Conservation (phyloP, 2,888 invertebrate genomes). For the Conistra vaccinii region DNA sequence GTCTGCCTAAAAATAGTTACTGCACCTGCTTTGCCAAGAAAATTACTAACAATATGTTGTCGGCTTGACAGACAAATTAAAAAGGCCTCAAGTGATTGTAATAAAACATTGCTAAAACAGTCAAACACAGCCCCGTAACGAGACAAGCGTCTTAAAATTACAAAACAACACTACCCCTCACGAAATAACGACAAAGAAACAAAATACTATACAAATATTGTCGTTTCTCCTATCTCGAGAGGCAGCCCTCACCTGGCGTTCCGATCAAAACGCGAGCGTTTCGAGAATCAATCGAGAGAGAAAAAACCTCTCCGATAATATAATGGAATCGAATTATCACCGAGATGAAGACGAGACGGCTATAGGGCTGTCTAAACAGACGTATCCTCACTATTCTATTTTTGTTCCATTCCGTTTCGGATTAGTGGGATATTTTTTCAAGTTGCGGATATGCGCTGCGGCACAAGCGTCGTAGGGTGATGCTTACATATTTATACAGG, state of each 20-base stretch:
- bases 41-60: too few relatives aligned
- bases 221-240: constrained; percentile 63
- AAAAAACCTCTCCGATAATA: constrained; percentile 83
- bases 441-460: constrained; percentile 32
- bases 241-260: constrained; percentile 75
- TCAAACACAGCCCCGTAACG: constrained; percentile 9
- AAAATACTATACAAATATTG: constrained; percentile 79
- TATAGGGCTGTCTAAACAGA: constrained; percentile 65
- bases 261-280: constrained; percentile 70
- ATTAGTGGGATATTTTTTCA: constrained; percentile 53
- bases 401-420: constrained; percentile 44
- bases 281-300: constrained; percentile 85
- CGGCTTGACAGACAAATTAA: neutral
- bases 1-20: neutral
- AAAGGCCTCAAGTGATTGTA: constrained; percentile 12
- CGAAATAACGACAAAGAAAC: constrained; percentile 59
- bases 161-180: constrained; percentile 50
- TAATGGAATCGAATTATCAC: constrained; percentile 90
- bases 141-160: constrained; percentile 37
- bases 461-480: constrained; percentile 11
- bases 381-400: constrained; percentile 39
- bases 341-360: constrained; percentile 82
- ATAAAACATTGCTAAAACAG: constrained; percentile 29
- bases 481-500: constrained; percentile 23
- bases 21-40: neutral